phyloP scores from a whole-genome alignment of 2,888 invertebrate genomes.

The Protodeltote pygarga region DNA sequence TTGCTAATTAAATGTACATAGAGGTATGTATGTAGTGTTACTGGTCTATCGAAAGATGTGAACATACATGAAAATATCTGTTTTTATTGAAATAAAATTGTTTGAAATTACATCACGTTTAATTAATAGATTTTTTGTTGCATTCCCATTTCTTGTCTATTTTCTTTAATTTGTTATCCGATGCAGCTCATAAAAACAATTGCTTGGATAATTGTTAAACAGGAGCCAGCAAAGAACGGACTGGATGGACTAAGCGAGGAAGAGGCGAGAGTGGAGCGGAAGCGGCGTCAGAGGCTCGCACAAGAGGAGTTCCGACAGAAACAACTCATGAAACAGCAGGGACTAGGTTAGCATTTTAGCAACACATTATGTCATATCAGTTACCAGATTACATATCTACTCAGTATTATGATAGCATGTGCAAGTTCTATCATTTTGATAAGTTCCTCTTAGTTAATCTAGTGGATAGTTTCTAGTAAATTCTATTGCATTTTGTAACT shows the following conservation, averaged over 20 bases:
- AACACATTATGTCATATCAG: slow-evolving; percentile 13
- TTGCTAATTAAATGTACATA: slow-evolving; percentile 61
- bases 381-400: not conserved
- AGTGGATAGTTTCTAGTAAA: too few species aligned
- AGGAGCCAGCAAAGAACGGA: slow-evolving; percentile 48
- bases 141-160: slow-evolving; percentile 16
- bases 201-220: slow-evolving; percentile 31
- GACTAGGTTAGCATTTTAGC: slow-evolving; percentile 72
- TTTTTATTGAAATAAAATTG: slow-evolving; percentile 76
- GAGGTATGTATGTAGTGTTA: slow-evolving; percentile 51
- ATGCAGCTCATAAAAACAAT: slow-evolving; percentile 3
- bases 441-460: too few species aligned
- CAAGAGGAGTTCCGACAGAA: slow-evolving; percentile 80
- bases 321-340: slow-evolving; percentile 67
- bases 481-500: too few species aligned
- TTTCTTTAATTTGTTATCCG: slow-evolving; percentile 8
- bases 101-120: slow-evolving; percentile 71
- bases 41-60: slow-evolving; percentile 45
- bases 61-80: slow-evolving; percentile 50
- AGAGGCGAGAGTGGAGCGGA: slow-evolving; percentile 78
- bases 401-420: too few species aligned
- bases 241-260: slow-evolving; percentile 61
- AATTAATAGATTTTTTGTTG: slow-evolving; percentile 59
- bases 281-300: slow-evolving; percentile 74
- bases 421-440: too few species aligned